A percentile compares a stretch with the other conserved stretches of the same genome.
Conservation (phyloP, 2,888 invertebrate genomes). For the Brassicogethes aeneus region DNA sequence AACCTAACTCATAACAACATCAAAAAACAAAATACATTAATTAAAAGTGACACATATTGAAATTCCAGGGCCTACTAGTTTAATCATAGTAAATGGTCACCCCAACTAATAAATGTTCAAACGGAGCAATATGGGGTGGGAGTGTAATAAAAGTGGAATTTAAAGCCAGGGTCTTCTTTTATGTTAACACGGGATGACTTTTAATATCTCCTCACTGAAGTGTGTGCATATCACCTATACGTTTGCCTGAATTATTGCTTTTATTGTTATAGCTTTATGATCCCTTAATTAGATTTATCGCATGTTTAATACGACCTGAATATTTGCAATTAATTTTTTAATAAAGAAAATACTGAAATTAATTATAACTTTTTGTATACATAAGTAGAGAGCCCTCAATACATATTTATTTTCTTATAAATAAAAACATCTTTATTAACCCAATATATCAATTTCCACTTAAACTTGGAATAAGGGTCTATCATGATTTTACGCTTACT, state of each 20-base stretch:
- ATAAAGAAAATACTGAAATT: too few relatives aligned
- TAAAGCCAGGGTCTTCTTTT: not conserved
- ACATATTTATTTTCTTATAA: too few relatives aligned
- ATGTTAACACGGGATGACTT: slow-evolving; percentile 12
- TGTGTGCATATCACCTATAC: slow-evolving; percentile 1
- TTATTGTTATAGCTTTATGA: not conserved
- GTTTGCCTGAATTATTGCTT: not conserved
- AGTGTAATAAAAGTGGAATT: slow-evolving; percentile 26
- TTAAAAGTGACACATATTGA: slow-evolving; percentile 38
- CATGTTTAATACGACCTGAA: too few relatives aligned
- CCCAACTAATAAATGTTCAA: slow-evolving; percentile 39
- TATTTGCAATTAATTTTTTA: too few relatives aligned
- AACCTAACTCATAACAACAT: too few relatives aligned
- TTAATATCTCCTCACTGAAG: slow-evolving; percentile 12
- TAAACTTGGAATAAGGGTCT: too few relatives aligned
- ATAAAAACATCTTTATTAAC: too few relatives aligned
- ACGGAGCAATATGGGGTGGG: slow-evolving; percentile 33
- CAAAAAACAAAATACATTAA: slow-evolving; percentile 27
- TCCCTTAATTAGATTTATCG: not conserved
- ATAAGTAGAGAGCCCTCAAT: too few relatives aligned
- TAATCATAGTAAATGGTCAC: slow-evolving; percentile 39
- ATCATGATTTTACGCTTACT: too few relatives aligned
- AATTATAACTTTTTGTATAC: too few relatives aligned
- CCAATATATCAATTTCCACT: too few relatives aligned
- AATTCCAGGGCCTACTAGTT: slow-evolving; percentile 33